phyloP scores from a whole-genome alignment of 2,113 vertebrate species.

The Sceloporus undulatus region DNA sequence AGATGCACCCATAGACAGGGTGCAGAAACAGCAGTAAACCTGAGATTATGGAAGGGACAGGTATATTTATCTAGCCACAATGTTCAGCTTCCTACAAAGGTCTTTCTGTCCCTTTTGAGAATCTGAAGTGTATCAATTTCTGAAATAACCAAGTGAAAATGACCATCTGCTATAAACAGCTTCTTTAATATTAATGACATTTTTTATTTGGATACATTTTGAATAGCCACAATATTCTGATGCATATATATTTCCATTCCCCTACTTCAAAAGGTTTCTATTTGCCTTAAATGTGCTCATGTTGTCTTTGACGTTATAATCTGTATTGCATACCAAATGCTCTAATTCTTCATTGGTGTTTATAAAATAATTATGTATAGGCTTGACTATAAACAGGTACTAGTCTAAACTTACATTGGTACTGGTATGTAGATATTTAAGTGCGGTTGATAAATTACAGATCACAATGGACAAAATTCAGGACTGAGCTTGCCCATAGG shows the following conservation, averaged over 20 bases:
- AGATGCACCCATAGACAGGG: background rate
- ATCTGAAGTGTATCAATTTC: background rate
- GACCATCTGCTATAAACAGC: background rate
- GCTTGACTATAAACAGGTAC: background rate
- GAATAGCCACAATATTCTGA: slow-evolving; percentile 24
- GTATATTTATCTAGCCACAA: background rate
- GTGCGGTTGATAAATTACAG: background rate
- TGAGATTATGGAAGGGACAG: background rate
- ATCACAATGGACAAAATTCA: background rate
- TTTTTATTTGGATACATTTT: slow-evolving; percentile 25
- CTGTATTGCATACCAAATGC: background rate
- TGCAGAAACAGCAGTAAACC: background rate
- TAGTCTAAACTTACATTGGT: background rate
- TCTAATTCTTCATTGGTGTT: background rate
- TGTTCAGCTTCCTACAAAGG: background rate
- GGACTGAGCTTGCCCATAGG: background rate
- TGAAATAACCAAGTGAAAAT: background rate
- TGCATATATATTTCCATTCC: background rate
- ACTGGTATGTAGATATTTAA: background rate
- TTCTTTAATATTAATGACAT: background rate
- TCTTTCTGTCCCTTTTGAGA: background rate
- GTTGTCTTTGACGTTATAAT: slow-evolving; percentile 5
- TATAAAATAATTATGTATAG: background rate
- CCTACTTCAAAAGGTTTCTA: background rate
- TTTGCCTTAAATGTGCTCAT: slow-evolving; percentile 24